Evolutionary conservation across 2,888 invertebrate genomes (phyloP).

Genomic region (Acrobasis consociella): DNA sequence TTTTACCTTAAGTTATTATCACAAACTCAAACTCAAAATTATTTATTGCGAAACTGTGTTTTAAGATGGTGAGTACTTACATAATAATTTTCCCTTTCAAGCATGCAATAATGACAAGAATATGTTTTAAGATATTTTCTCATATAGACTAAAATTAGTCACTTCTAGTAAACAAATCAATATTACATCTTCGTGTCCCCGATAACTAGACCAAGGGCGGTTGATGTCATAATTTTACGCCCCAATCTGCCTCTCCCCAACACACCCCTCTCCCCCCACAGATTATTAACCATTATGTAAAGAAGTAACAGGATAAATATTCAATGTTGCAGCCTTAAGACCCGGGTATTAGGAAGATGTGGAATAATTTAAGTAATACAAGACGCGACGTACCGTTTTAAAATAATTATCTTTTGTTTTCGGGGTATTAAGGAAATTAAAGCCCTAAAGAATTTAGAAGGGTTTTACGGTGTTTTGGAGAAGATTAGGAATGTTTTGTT

Average conservation of each 20-base stretch:
- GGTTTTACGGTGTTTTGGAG: too few relatives aligned
- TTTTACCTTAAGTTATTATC: too few relatives aligned
- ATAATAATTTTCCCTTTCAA: too few relatives aligned
- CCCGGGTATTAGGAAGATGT: conserved; percentile 5
- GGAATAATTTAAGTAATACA: conserved; percentile 29
- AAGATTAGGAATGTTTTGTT: too few relatives aligned
- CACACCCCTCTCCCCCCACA: conserved; percentile 25
- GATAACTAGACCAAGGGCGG: conserved; percentile 39
- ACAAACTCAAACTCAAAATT: too few relatives aligned
- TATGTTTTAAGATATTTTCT: too few relatives aligned
- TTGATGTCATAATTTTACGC: conserved; percentile 50
- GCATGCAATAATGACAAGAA: too few relatives aligned
- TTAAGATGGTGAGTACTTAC: too few relatives aligned
- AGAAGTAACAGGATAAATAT: conserved; percentile 40
- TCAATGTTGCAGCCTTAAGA: conserved; percentile 33
- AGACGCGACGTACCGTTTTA: background rate
- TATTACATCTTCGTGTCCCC: conserved; percentile 1
- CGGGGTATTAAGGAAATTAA: background rate
- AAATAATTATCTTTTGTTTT: conserved; percentile 14
- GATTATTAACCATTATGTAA: conserved; percentile 41
- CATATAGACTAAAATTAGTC: too few relatives aligned
- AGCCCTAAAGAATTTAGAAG: background rate
- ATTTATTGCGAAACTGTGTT: too few relatives aligned
- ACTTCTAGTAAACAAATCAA: conserved; percentile 11
- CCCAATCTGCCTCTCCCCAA: conserved; percentile 34